Evolutionary conservation across 2,113 vertebrate species (phyloP).

Genomic region (Miniopterus natalensis): DNA sequence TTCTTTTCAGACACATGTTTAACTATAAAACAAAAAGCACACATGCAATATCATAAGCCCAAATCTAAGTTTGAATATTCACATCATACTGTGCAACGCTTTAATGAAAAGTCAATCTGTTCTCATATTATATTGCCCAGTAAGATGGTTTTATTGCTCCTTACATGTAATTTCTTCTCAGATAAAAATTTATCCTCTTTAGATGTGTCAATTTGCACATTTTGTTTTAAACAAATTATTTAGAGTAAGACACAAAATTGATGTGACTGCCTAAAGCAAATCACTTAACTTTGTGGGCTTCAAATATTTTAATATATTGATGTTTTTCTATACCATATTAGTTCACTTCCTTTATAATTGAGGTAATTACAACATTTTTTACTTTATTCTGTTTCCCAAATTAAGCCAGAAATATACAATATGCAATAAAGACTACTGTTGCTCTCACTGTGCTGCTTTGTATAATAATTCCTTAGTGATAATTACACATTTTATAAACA

Average conservation of each 20-base stretch:
- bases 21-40: not conserved
- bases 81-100: not conserved
- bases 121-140: not conserved
- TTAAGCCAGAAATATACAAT: not conserved
- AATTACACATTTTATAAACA: not conserved
- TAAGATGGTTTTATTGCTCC: not conserved
- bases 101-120: not conserved
- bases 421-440: not conserved
- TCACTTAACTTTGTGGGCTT: not conserved
- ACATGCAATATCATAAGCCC: not conserved
- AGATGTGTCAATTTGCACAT: not conserved
- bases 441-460: not conserved
- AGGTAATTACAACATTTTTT: not conserved
- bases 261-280: not conserved
- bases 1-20: not conserved
- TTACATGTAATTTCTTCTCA: not conserved
- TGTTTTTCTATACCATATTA: not conserved
- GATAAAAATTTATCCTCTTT: not conserved
- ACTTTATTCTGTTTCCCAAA: not conserved
- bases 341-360: not conserved
- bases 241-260: not conserved
- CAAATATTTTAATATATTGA: not conserved
- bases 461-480: not conserved
- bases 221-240: not conserved
- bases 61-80: not conserved